Conservation (phyloP, 2,797 vertebrate species). For the Pachyuromys duprasi region DNA sequence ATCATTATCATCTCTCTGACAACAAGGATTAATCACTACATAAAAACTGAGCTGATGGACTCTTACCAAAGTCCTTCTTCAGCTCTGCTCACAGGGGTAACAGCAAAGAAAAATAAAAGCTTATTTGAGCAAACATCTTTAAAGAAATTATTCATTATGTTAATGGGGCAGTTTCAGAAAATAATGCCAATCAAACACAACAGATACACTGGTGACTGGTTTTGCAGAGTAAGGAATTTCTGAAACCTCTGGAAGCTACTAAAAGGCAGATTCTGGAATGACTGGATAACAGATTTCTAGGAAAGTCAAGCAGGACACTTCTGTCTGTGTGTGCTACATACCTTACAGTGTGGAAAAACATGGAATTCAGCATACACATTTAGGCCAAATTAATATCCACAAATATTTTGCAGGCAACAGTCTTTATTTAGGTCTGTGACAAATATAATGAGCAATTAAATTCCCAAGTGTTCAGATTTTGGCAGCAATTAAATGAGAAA, state of each 20-base stretch:
- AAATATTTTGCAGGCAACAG: conserved; percentile 76
- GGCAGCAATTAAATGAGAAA: conserved; percentile 83
- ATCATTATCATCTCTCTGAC: background rate
- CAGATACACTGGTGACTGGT: background rate
- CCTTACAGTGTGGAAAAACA: conserved; percentile 53
- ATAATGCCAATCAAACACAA: background rate
- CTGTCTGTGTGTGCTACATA: background rate
- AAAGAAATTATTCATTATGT: background rate
- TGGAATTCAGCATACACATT: conserved; percentile 53
- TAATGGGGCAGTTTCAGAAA: background rate
- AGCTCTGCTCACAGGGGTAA: background rate
- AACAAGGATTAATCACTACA: background rate
- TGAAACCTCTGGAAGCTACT: background rate
- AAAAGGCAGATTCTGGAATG: background rate
- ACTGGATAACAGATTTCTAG: background rate
- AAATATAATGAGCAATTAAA: conserved; percentile 85
- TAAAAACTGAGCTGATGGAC: background rate
- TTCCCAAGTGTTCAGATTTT: conserved; percentile 77
- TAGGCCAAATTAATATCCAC: conserved; percentile 73
- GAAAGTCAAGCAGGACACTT: background rate
- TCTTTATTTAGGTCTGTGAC: conserved; percentile 78
- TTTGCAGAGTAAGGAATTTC: background rate
- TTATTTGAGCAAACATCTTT: background rate
- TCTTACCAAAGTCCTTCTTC: background rate
- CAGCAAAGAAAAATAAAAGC: background rate